A percentile compares a stretch with the other conserved stretches of the same genome.
phyloP scores from a whole-genome alignment of 2,797 vertebrate genomes.

The Podarcis lilfordi region DNA sequence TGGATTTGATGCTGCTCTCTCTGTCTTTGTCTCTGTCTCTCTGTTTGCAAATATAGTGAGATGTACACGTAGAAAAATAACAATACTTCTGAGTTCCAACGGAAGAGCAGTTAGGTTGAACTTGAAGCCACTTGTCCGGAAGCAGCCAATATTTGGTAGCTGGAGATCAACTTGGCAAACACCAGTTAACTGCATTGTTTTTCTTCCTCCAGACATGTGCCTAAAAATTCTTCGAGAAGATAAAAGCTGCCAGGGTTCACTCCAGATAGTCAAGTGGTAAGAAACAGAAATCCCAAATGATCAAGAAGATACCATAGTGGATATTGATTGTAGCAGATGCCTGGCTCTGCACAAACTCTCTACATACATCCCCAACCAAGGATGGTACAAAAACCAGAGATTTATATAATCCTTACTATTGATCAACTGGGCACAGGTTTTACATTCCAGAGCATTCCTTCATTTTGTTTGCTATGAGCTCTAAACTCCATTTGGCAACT shows the following conservation, averaged over 20 bases:
- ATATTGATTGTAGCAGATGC: neutral
- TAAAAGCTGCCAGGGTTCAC: conserved; percentile 85
- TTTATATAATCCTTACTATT: neutral
- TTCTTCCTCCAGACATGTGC: conserved; percentile 82
- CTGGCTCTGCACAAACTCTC: conserved; percentile 29
- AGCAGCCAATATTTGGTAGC: conserved; percentile 38
- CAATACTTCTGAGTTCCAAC: too few species aligned
- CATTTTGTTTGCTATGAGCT: conserved; percentile 22
- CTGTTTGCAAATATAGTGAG: too few species aligned
- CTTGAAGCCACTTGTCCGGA: neutral
- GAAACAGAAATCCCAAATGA: conserved; percentile 59
- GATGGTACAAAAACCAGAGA: neutral
- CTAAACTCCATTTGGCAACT: neutral
- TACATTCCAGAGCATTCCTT: neutral
- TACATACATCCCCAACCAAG: neutral
- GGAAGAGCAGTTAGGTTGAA: too few species aligned
- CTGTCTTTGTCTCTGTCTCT: too few species aligned
- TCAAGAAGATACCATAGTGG: neutral
- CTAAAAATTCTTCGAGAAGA: conserved; percentile 93
- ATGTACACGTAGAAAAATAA: too few species aligned
- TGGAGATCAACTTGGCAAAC: conserved; percentile 53
- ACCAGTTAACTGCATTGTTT: conserved; percentile 46
- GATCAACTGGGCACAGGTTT: conserved; percentile 36
- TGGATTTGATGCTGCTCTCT: too few species aligned
- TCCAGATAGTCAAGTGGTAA: conserved; percentile 91